Evolutionary conservation across 2,797 vertebrate species (phyloP), one percentile per base, ranked within the genome.

Genomic region (Phaenicophaeus curvirostris): DNA sequence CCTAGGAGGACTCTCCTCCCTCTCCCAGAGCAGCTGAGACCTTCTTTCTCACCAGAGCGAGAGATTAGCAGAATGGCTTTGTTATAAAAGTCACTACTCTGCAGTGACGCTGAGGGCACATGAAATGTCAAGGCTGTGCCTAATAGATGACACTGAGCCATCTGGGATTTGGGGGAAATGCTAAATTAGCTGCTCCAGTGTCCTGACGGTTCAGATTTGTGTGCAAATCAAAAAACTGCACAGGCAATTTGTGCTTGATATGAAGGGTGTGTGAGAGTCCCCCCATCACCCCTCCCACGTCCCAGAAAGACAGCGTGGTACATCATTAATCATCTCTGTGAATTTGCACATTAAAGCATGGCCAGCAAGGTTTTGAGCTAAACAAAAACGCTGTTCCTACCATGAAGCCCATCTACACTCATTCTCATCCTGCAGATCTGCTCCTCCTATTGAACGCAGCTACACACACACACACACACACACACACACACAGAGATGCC

Each of bases 251-350:
- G 55, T 50, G 67, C 77, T 27, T 6, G 62, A 51, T 18, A 19
- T 0, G 50, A n/a, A 37, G 54, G 35, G 42, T 4, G 63, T 35
- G 66, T 0, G 1, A 31, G 54, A 72, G n/a, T 23, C 15, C 15
- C 59, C 39, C 30, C n/a, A 8, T 9, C 12, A 0, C 31, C 53
- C 48, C 53, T 33, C 30, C 33, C 2, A 0, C 0, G 11, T 1
- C 51, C 75, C 12, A 0, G 4, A 39, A 13, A 42, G 50, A 13
- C 72, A 67, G 51, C 37, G 37, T 0, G 0, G 24, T 0, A 30
- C 30, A 13, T 10, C n/a, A 1, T 15, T 42, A 11, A 44, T 44
- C 9, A 39, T 39, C 39, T 39, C 13, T 39, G 39, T 39, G 39
- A 39, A 78, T 35, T 4, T 50, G 57, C 58, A 9, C 8, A 8